Evolutionary conservation across 2,113 vertebrate species (phyloP).

Genomic region (Lophura nycthemera): DNA sequence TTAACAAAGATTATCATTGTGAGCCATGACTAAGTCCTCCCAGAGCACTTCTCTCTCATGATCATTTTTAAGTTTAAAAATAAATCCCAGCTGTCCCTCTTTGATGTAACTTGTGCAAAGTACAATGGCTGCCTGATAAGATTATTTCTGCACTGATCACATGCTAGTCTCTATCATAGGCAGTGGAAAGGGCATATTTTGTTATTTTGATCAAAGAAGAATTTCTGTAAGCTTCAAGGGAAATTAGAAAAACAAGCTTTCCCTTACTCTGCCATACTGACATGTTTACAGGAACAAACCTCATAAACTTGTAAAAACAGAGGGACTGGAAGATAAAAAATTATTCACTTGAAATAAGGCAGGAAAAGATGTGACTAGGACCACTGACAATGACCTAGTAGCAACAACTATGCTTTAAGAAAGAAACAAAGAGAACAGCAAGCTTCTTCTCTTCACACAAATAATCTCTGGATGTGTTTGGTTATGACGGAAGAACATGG

Average conservation of each 20-base stretch:
- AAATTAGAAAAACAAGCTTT: background rate
- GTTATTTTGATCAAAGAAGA: background rate
- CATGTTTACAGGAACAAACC: background rate
- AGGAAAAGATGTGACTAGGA: background rate
- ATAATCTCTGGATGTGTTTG: background rate
- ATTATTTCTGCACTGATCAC: constrained; percentile 21
- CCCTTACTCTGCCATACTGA: background rate
- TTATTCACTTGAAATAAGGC: background rate
- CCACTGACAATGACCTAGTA: background rate
- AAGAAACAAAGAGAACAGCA: background rate
- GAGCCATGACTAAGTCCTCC: constrained; percentile 55
- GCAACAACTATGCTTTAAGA: background rate
- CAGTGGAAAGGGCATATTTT: background rate
- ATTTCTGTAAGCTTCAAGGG: background rate
- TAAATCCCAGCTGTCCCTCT: constrained; percentile 61
- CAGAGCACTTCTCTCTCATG: constrained; percentile 28
- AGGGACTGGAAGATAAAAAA: background rate
- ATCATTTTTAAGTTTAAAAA: constrained; percentile 63
- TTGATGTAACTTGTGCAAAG: background rate
- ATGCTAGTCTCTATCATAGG: background rate
- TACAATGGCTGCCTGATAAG: constrained; percentile 38
- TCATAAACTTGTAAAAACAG: background rate
- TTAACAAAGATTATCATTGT: constrained; percentile 60
- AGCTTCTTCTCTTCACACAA: background rate
- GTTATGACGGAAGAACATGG: background rate